A percentile compares a stretch with the other conserved stretches of the same genome.
These are phyloP conservation scores for Serinus canaria DNA, from an alignment of 2,113 vertebrate genomes.

Conservation along the genomic window DNA sequence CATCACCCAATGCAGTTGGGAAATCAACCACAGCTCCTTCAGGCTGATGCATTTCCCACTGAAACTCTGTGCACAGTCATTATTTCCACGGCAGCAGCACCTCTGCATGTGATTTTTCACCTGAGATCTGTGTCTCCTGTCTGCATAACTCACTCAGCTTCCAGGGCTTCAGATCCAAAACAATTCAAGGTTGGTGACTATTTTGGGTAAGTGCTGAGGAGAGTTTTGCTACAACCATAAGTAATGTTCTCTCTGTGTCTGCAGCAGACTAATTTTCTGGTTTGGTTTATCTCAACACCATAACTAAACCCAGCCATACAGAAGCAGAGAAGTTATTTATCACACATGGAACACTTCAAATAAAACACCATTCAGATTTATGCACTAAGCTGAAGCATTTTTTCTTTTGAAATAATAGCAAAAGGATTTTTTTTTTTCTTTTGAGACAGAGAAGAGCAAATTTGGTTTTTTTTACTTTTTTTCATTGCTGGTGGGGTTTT, in stretches of 20 bases:
- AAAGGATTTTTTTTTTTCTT: background rate
- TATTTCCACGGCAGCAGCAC: background rate
- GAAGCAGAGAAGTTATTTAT: background rate
- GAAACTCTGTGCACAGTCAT: background rate
- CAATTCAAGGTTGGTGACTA: background rate
- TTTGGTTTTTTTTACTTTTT: background rate
- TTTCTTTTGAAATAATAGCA: background rate
- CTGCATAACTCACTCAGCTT: background rate
- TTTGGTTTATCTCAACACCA: background rate
- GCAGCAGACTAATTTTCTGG: background rate
- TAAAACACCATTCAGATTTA: background rate
- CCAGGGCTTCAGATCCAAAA: background rate
- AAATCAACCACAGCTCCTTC: background rate
- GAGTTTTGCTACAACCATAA: background rate
- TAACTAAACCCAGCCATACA: background rate
- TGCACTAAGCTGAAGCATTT: background rate
- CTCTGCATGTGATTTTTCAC: background rate
- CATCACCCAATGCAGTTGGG: background rate
- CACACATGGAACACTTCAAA: background rate
- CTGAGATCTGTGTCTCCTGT: background rate
- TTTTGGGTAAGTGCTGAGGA: background rate
- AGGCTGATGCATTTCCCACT: background rate
- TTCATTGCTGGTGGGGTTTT: background rate
- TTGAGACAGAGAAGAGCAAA: background rate
- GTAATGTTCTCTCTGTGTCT: background rate